phyloP scores from a whole-genome alignment of 2,113 vertebrate genomes.

The Cololabis saira region DNA sequence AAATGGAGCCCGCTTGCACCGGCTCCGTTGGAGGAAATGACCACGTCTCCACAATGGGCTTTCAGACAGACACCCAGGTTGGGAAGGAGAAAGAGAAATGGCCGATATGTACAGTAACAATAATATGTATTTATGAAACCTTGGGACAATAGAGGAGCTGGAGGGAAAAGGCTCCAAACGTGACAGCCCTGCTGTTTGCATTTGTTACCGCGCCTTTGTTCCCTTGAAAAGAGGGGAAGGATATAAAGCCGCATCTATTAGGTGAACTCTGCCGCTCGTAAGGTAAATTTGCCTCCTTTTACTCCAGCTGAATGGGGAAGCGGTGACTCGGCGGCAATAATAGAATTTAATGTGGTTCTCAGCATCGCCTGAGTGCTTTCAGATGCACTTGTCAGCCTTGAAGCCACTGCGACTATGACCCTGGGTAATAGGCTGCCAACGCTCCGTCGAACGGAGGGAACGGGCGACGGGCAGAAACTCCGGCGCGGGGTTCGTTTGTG shows the following conservation, averaged over 20 bases:
- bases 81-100: slow-evolving; percentile 29
- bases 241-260: slow-evolving; percentile 78
- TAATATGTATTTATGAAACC: slow-evolving; percentile 73
- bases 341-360: slow-evolving; percentile 80
- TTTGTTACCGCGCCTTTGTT: slow-evolving; percentile 73
- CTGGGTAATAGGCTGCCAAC: slow-evolving; percentile 75
- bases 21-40: slow-evolving; percentile 69
- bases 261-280: slow-evolving; percentile 73
- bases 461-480: slow-evolving; percentile 20
- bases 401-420: slow-evolving; percentile 79
- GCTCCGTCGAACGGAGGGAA: slow-evolving; percentile 38
- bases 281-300: slow-evolving; percentile 70
- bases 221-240: slow-evolving; percentile 65
- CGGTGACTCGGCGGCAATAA: slow-evolving; percentile 75
- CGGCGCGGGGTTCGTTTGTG: background rate
- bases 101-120: slow-evolving; percentile 58
- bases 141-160: slow-evolving; percentile 64
- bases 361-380: slow-evolving; percentile 80
- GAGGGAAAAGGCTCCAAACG: slow-evolving; percentile 61
- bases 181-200: slow-evolving; percentile 66
- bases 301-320: slow-evolving; percentile 70
- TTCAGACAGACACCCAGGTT: slow-evolving; percentile 49
- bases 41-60: slow-evolving; percentile 71
- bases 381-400: slow-evolving; percentile 80
- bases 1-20: slow-evolving; percentile 66